Percentiles rank a stretch among this genome's conserved stretches.
These are phyloP conservation scores for Heliconius hewitsoni DNA, from an alignment of 1,140 invertebrate species.

Conservation along the genomic window DNA sequence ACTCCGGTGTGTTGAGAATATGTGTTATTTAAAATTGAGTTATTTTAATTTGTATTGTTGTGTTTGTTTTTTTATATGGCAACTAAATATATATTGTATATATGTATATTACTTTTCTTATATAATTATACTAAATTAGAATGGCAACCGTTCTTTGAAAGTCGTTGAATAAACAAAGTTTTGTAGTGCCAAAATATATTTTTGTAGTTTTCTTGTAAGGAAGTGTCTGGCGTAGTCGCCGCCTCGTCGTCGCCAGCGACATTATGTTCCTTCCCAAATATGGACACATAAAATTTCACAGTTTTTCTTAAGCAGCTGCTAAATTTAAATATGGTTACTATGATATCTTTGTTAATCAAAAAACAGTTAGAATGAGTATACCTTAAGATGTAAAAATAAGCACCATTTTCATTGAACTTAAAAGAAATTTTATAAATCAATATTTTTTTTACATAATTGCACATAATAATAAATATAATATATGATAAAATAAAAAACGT, in stretches of 20 bases:
- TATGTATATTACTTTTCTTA: neutral
- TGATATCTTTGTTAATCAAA: neutral
- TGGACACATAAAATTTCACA: conserved; percentile 59
- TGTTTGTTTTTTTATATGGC: no score
- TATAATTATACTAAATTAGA: neutral
- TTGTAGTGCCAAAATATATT: conserved; percentile 66
- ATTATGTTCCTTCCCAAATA: conserved; percentile 51
- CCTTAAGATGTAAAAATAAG: no score
- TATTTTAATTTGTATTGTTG: no score
- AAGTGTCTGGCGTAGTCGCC: conserved; percentile 64
- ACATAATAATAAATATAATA: no score
- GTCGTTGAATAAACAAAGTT: conserved; percentile 43
- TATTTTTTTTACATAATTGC: no score
- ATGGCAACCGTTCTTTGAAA: neutral
- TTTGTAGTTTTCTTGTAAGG: conserved; percentile 59
- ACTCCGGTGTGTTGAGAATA: neutral
- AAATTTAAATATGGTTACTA: neutral
- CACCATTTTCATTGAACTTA: no score
- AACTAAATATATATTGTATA: no score
- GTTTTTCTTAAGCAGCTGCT: neutral
- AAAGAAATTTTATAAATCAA: no score
- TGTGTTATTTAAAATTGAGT: neutral
- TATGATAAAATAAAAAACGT: neutral
- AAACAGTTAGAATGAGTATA: neutral
- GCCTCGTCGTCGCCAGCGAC: conserved; percentile 63